These are phyloP conservation scores for Leptoteleia sp. DNA, from an alignment of 1,140 invertebrate species.

Conservation along the genomic window DNA sequence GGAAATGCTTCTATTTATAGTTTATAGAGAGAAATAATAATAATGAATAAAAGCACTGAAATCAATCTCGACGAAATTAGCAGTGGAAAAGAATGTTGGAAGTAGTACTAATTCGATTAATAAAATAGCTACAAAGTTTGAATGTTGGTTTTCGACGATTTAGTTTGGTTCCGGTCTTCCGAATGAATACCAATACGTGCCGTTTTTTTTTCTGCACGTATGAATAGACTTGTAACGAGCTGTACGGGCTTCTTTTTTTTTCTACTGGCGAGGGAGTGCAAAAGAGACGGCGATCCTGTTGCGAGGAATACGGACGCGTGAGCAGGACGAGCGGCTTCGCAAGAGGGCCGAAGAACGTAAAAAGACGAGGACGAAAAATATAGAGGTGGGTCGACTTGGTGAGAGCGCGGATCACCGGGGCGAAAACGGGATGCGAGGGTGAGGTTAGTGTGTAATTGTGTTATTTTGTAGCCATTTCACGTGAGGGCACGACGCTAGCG, in stretches of 20 bases:
- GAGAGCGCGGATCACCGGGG: constrained; percentile 55
- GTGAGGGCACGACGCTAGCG: constrained; percentile 73
- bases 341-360: constrained; percentile 51
- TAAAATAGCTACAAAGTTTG: constrained; percentile 77
- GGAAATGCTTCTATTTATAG: too few species aligned
- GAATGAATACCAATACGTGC: constrained; percentile 80
- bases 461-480: constrained; percentile 81
- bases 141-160: constrained; percentile 68
- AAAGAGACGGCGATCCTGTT: constrained; percentile 38
- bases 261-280: constrained; percentile 39
- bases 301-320: constrained; percentile 26
- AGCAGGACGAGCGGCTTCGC: constrained; percentile 9
- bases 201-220: constrained; percentile 77
- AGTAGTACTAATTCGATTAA: constrained; percentile 73
- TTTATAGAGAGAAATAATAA: too few species aligned
- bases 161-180: constrained; percentile 74
- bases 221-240: constrained; percentile 82
- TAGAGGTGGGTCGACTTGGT: constrained; percentile 52
- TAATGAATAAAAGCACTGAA: too few species aligned
- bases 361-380: constrained; percentile 59
- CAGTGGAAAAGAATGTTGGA: constrained; percentile 27
- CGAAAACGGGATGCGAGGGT: constrained; percentile 65
- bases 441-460: constrained; percentile 79
- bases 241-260: constrained; percentile 66
- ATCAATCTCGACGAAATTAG: not conserved